Base-by-base conservation (phyloP, 2,888 invertebrate genomes). In the Cantharis rufa region DNA sequence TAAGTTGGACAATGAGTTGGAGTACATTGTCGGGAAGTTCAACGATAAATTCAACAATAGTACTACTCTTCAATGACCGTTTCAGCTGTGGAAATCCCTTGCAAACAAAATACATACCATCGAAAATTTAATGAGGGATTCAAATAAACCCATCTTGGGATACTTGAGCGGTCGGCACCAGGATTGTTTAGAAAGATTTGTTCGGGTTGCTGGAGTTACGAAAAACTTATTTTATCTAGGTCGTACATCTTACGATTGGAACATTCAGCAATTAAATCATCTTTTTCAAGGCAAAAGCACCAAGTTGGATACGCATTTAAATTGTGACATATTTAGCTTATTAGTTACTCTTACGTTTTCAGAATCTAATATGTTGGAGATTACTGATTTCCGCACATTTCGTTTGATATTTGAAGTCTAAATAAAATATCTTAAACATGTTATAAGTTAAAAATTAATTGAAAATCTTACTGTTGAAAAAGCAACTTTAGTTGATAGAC, bases 311-410 rank as follows among this genome's bases (percentile, higher is more conserved):
- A 18, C 90, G 92, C 0, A 93, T 94, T 66, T 93, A 96, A 90
- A 97, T 98, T 86, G 92, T 95, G 10, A 95, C 98, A 85, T 94
- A 95, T 24, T 91, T 94, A 76, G 89, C 98, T 69, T 92, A 96
- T 9, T 91, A 94, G 0, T 87, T 98, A 72, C 93, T 18, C 18
- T 18, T 3, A 18, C 94, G 1, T 2, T 88, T 94, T 62, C 96
- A 97, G 32, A 92, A 91, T 78, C 89, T 92, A 0, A 88, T 97
- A 13, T 92, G 92, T 18, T 84, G 89, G 90, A 73, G 24, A 24
- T 3, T 18, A 18, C 18, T 4, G 9, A 86, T 88, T 91, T 92
- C 75, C 93, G 96, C 84, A 90, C 94, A 0, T 89, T 98, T n/a
- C 91, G 94, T 76, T 90, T 98, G 72, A 91, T 95, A n/a, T n/a